phyloP scores from a whole-genome alignment of 2,113 vertebrate species.

The Tachuris rubrigastra region DNA sequence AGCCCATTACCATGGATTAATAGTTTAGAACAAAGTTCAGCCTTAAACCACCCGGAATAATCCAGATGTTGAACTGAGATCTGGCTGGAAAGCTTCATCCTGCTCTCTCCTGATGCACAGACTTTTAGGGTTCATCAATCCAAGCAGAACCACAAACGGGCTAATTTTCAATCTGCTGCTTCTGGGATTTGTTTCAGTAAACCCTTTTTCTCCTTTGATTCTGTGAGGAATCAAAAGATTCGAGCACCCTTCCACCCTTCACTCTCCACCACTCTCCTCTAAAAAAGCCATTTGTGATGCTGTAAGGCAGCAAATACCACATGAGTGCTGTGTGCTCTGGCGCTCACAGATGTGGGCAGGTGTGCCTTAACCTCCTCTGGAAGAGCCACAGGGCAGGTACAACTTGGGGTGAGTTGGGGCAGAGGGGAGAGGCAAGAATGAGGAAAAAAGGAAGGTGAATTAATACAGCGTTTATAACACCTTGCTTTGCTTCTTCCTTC shows the following conservation, averaged over 20 bases:
- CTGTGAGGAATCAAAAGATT: neutral
- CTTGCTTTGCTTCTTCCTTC: neutral
- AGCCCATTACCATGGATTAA: neutral
- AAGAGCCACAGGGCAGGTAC: neutral
- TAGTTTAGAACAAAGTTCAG: neutral
- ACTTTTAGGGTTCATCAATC: neutral
- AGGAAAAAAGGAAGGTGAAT: neutral
- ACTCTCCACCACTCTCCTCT: neutral
- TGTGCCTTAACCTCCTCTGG: neutral
- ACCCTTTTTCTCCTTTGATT: neutral
- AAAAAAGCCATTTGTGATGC: neutral
- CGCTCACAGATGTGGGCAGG: rapidly evolving
- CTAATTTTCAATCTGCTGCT: neutral
- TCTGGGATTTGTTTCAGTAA: neutral
- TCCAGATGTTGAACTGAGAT: neutral
- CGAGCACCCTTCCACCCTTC: neutral
- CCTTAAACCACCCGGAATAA: constrained; percentile 14
- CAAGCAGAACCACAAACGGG: neutral
- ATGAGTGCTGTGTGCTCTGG: neutral
- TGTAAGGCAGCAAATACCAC: neutral
- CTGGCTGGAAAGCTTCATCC: neutral
- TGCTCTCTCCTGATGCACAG: neutral
- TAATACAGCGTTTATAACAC: neutral
- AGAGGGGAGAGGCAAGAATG: neutral
- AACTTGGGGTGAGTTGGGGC: neutral